Conservation (phyloP, 2,888 invertebrate genomes). For the Drosophila yooni region DNA sequence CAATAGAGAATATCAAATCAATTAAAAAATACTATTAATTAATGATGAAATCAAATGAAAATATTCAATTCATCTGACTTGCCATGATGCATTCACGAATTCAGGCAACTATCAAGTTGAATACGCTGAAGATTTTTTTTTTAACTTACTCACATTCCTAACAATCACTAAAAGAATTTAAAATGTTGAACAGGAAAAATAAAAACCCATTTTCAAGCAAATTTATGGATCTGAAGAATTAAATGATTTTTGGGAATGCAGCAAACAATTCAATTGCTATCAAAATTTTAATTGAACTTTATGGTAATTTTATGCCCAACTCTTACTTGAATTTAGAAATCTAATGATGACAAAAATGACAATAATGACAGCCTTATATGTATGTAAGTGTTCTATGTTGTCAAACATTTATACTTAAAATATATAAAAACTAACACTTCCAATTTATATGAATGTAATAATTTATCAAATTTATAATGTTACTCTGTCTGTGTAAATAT, state of each 20-base stretch:
- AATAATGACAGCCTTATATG: slow-evolving; percentile 8
- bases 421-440: neutral
- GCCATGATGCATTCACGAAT: slow-evolving; percentile 24
- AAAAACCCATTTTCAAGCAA: slow-evolving; percentile 10
- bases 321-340: slow-evolving; percentile 19
- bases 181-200: neutral
- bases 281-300: slow-evolving; percentile 23
- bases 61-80: slow-evolving; percentile 51
- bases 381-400: neutral
- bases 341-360: neutral
- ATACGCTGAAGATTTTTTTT: slow-evolving; percentile 21
- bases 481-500: neutral
- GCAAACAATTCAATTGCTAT: slow-evolving; percentile 32
- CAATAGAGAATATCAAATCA: slow-evolving; percentile 66
- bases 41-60: slow-evolving; percentile 62
- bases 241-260: slow-evolving; percentile 38
- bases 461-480: neutral
- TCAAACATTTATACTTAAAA: neutral
- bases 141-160: slow-evolving; percentile 3
- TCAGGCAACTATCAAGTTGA: slow-evolving; percentile 37
- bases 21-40: slow-evolving; percentile 58
- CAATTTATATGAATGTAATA: neutral
- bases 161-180: neutral
- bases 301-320: slow-evolving; percentile 20
- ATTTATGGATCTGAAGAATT: slow-evolving; percentile 12